Percentiles rank a stretch among this genome's conserved stretches.
Evolutionary conservation across 1,140 invertebrate genomes (phyloP).

Genomic region (Trachelipus rathkii): DNA sequence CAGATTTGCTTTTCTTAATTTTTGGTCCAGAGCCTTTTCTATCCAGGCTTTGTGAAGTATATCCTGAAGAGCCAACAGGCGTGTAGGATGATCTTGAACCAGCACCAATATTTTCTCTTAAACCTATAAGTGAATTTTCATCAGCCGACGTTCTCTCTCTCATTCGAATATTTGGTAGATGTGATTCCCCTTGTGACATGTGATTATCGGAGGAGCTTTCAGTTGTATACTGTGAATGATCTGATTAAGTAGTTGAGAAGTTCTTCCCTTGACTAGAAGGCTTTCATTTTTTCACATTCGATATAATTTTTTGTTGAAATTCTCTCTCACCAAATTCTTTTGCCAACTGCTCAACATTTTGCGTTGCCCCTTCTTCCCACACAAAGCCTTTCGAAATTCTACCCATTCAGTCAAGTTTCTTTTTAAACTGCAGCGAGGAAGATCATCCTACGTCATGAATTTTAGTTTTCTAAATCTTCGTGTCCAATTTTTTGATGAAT

Average conservation of each 20-base stretch:
- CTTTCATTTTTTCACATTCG: constrained; percentile 53
- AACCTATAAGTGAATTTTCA: neutral
- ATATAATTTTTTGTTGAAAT: constrained; percentile 54
- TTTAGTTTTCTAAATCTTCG: constrained; percentile 43
- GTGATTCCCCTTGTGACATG: neutral
- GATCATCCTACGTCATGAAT: constrained; percentile 42
- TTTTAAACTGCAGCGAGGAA: constrained; percentile 44
- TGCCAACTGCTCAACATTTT: constrained; percentile 52
- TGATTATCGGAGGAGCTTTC: neutral
- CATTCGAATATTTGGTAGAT: too few species aligned
- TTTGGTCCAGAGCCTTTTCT: constrained; percentile 46
- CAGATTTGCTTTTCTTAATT: constrained; percentile 40
- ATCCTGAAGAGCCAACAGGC: neutral
- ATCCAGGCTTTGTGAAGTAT: constrained; percentile 37
- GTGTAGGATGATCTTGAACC: neutral
- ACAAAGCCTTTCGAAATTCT: constrained; percentile 44
- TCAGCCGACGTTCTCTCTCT: neutral
- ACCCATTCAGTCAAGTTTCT: constrained; percentile 45
- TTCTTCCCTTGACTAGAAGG: neutral
- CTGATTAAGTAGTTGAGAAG: neutral
- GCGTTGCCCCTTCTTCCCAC: constrained; percentile 39
- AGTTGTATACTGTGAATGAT: neutral
- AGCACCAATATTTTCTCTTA: neutral
- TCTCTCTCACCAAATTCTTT: constrained; percentile 52
- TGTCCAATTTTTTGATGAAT: constrained; percentile 19